Base-by-base conservation (phyloP, 2,113 vertebrate species). In the Callipepla californica region DNA sequence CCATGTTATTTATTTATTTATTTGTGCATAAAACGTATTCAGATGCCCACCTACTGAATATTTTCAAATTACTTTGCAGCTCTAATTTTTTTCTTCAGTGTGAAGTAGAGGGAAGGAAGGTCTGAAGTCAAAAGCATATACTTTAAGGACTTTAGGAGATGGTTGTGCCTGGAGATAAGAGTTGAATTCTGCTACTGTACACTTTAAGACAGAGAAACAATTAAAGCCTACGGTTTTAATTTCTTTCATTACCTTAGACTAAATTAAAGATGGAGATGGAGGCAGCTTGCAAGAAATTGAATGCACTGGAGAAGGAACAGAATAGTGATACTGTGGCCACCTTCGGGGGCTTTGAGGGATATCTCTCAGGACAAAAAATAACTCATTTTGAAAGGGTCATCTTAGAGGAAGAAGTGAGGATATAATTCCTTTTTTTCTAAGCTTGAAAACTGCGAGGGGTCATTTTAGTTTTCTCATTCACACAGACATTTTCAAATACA, bases 261-360 rank as follows among this genome's bases (percentile, higher is more conserved):
- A 73, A 92, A 87, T 91, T 94, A 81, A 91, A 93, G 79, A 85
- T 81, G 38, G 62, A 87, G 47, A 68, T 55, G 26, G 66, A 85
- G 63, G n/a, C 90, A 85, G 47, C 77, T 91, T 94, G 79, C 87
- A 94, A 85, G 79, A 95, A 95, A 91, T 90, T 66, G 57, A 90
- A 92, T 88, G 74, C 62, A 66, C 22, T 91, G 58, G n/a, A 93
- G 87, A 80, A 90, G 92, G 92, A 93, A 94, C 51, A 88, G 70
- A 38, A 57, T 55, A 85, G 55, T 87, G 36, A 68, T 90, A 50
- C 36, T 94, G 40, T 73, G 95, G 55, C 67, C 38, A 26, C 92
- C 40, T 59, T 87, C 80, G 86, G 80, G 81, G 85, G 58, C 63
- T 81, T 90, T 87, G 69, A 87, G 63, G 73, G 76, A 57, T 87